Conservation (phyloP, 2,797 vertebrate species). For the Trichosurus vulpecula region DNA sequence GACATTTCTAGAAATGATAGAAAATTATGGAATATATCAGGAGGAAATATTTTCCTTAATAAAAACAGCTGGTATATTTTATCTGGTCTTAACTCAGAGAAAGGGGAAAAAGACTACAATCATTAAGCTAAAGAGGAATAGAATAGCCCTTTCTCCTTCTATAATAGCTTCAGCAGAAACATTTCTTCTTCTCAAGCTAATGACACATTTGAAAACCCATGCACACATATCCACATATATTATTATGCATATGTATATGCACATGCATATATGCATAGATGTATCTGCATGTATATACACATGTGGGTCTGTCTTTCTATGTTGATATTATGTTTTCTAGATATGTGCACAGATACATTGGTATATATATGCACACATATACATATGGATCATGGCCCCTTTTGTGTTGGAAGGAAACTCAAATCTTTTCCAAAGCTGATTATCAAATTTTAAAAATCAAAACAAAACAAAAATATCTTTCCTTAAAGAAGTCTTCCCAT, state of each 20-base stretch:
- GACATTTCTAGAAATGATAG: slow-evolving; percentile 65
- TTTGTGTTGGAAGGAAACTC: not conserved
- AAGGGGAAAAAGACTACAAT: slow-evolving; percentile 46
- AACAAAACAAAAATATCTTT: too few relatives aligned
- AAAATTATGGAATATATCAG: slow-evolving; percentile 61
- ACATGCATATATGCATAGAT: not conserved
- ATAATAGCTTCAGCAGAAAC: not conserved
- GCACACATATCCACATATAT: not conserved
- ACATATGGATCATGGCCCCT: not conserved
- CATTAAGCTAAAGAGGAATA: not conserved
- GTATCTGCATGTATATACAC: too few relatives aligned
- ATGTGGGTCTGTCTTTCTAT: too few relatives aligned
- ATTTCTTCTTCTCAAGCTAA: not conserved
- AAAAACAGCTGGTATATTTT: slow-evolving; percentile 62
- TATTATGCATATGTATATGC: too few relatives aligned
- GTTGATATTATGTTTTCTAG: not conserved
- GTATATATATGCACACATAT: not conserved
- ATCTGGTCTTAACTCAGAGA: slow-evolving; percentile 48
- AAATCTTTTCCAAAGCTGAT: not conserved
- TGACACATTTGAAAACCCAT: not conserved
- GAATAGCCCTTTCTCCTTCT: not conserved
- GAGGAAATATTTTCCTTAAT: slow-evolving; percentile 66
- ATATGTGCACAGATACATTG: too few relatives aligned
- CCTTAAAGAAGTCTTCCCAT: not conserved
- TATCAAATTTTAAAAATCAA: not conserved